These are phyloP conservation scores for Cyprinus carpio DNA, from an alignment of 2,113 vertebrate species.

Conservation along the genomic window DNA sequence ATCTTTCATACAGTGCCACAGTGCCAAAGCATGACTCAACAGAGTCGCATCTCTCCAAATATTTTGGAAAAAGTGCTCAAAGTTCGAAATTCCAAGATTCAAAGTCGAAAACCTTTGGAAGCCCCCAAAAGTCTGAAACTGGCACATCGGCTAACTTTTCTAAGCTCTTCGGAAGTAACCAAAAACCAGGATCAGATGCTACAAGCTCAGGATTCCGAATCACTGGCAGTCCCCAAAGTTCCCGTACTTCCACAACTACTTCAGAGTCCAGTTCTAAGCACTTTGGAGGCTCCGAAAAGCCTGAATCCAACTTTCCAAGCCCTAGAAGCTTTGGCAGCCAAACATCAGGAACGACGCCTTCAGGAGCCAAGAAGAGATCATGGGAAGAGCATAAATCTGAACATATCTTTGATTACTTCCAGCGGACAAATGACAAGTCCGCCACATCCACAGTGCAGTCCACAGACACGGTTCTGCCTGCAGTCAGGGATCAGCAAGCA, in stretches of 20 bases:
- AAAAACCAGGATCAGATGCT: background rate
- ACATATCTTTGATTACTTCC: slow-evolving; percentile 68
- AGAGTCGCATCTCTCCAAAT: slow-evolving; percentile 43
- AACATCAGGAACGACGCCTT: slow-evolving; percentile 21
- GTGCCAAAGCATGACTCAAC: slow-evolving; percentile 31
- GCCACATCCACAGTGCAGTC: slow-evolving; percentile 31
- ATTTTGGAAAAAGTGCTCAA: slow-evolving; percentile 33
- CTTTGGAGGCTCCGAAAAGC: background rate
- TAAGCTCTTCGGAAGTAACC: background rate
- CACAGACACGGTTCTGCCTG: background rate
- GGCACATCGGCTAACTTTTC: background rate
- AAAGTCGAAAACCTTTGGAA: background rate
- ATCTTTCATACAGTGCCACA: background rate
- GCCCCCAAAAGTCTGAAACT: background rate
- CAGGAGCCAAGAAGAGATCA: slow-evolving; percentile 65
- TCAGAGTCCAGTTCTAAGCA: background rate
- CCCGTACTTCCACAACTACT: background rate
- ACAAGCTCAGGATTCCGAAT: slow-evolving; percentile 7
- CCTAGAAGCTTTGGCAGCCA: slow-evolving; percentile 20
- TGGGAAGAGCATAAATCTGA: slow-evolving; percentile 58
- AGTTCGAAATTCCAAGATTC: background rate
- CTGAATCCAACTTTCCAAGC: background rate
- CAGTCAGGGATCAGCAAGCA: background rate
- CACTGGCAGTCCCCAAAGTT: slow-evolving; percentile 32
- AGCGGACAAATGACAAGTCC: slow-evolving; percentile 44